Base-by-base conservation (phyloP, 92 coral and sea anemone genomes). In the Porites lobata region DNA sequence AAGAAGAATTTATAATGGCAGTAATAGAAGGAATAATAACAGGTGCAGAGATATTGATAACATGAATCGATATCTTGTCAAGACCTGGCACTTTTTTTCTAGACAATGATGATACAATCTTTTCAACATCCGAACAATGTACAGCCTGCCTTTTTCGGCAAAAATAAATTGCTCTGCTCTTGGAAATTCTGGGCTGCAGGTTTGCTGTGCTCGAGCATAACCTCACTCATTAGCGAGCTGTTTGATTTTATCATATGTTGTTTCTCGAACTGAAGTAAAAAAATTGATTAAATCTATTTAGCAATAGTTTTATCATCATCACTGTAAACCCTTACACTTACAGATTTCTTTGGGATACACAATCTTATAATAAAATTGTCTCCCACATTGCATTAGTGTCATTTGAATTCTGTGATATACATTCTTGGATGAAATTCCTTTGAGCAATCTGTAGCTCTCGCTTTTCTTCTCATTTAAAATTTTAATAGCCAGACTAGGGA, bases 321-420 rank as follows among this genome's bases (percentile, higher is more conserved):
- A 4, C 6, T 4, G 47, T 38, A 38, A 38, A 38, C 47, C 6
- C 47, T 38, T 4, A 38, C 47, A 38, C 47, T 38, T 0, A 4
- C 47, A 3, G 47, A 38, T 38, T 38, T 38, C 47, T 38, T 0
- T 38, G 47, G 47, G 0, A 38, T 38, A 4, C 47, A 38, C 47
- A 4, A 38, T 38, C 47, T 38, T 38, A 38, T 1, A 26, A 90
- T 19, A 87, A 75, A 24, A 90, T 66, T 53, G 78, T 74, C 65
- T 90, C 81, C 93, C 83, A 85, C 85, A 86, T 56, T 61, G 82
- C 57, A 20, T 80, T 85, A 22, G 93, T 72, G 67, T 80, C 90
- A 64, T 85, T 86, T 73, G 90, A 43, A 80, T 85, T 85, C 64
- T 90, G 50, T 76, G 50, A 69, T 18, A 79, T 90, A 43, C 71